Evolutionary conservation across 2,113 vertebrate genomes (phyloP), one percentile per base, ranked within the genome.

Genomic region (Odocoileus virginianus): DNA sequence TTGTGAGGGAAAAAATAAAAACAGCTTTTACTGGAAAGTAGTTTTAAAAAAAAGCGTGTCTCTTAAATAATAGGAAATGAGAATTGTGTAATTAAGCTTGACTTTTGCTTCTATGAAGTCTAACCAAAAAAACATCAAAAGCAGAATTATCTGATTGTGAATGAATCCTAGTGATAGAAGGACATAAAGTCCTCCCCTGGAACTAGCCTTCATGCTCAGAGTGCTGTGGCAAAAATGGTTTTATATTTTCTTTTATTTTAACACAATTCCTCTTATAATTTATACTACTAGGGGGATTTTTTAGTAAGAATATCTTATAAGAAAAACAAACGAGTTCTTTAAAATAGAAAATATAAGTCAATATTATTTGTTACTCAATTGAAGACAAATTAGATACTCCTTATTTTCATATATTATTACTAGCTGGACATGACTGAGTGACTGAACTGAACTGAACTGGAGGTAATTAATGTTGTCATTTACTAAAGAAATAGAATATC

Each of bases 341-440:
- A 91, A 98, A 95, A 50, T 74, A 91, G 64, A 90, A 71, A 95
- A 83, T 45, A 47, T 33, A 97, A 86, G 12, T 67, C 45, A 87
- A 5, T 25, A 76, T 54, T n/a, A 90, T 60, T 74, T 30, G 33
- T 84, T 90, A 91, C 84, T 95, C 89, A 9, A 25, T 45, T 86
- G 54, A 96, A 74, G n/a, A 81, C 76, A 95, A 92, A 79, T 94
- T 47, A 87, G 61, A 57, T 89, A 83, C 28, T 91, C 45, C 88
- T 91, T 92, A 93, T 47, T 94, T 96, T 92, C 13, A 60, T 87
- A 36, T 78, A 30, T 50, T 89, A 58, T n/a, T 89, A 21, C 13
- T 96, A 84, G 54, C 67, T 60, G 64, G 33, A 67, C 16, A 67
- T 4, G 8, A 67, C 64, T 36, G 64, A 67, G 33, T n/a, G 19